Evolutionary conservation across 1,140 invertebrate genomes (phyloP).

Genomic region (Trachelipus rathkii): DNA sequence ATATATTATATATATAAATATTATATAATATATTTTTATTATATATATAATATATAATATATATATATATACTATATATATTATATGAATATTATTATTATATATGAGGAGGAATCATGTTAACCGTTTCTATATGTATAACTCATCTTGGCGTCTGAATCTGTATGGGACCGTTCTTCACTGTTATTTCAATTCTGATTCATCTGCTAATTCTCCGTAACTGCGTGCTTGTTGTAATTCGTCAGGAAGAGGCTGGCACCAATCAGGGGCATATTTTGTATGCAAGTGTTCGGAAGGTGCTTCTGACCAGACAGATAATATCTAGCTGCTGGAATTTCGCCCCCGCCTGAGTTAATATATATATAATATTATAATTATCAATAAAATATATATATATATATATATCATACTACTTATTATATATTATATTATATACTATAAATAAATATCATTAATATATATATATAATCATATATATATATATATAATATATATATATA

Average conservation of each 20-base stretch:
- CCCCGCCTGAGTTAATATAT: slow-evolving; percentile 59
- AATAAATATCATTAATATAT: slow-evolving; percentile 8
- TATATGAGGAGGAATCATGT: not conserved
- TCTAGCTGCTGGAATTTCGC: slow-evolving; percentile 70
- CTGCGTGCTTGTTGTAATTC: not conserved
- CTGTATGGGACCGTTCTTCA: slow-evolving; percentile 26
- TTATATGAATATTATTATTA: no score
- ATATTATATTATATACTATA: slow-evolving; percentile 14
- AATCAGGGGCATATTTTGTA: slow-evolving; percentile 63
- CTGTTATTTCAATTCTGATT: slow-evolving; percentile 31
- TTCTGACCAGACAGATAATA: slow-evolving; percentile 65
- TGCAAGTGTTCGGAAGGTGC: slow-evolving; percentile 73
- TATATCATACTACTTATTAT: slow-evolving; percentile 19
- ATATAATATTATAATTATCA: no score
- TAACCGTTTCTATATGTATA: not conserved
- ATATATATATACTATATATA: no score
- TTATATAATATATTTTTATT: no score
- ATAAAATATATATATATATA: not conserved
- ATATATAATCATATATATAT: no score
- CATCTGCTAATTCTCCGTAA: not conserved
- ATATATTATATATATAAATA: no score
- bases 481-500: no score
- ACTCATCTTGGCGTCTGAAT: slow-evolving; percentile 1
- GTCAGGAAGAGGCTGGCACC: slow-evolving; percentile 51
- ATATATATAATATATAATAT: no score